A percentile compares a stretch with the other conserved stretches of the same genome.
Conservation (phyloP, 2,888 invertebrate genomes). For the Stenoptilia bipunctidactyla region DNA sequence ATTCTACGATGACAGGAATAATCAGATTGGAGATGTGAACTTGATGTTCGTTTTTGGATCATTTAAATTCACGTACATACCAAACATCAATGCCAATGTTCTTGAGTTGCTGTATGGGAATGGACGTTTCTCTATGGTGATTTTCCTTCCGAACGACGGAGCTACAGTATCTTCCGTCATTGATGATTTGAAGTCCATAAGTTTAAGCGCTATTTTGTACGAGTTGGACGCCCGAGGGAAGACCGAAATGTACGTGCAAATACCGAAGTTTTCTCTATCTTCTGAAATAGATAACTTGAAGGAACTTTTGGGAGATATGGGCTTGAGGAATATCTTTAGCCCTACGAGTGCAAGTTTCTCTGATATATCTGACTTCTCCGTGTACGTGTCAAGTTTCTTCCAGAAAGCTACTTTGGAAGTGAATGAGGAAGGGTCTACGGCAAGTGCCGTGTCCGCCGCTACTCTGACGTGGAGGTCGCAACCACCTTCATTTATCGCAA, state of each 20-base stretch:
- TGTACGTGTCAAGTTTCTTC: slow-evolving; percentile 39
- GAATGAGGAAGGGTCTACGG: slow-evolving; percentile 44
- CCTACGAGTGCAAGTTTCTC: slow-evolving; percentile 28
- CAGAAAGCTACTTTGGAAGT: slow-evolving; percentile 54
- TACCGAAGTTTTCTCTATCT: slow-evolving; percentile 72
- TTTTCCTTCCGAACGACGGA: slow-evolving; percentile 69
- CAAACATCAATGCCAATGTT: slow-evolving; percentile 29
- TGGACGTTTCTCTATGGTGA: slow-evolving; percentile 71
- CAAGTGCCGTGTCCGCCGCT: slow-evolving; percentile 29
- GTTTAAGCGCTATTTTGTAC: slow-evolving; percentile 53
- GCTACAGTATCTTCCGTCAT: slow-evolving; percentile 51
- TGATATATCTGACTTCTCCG: slow-evolving; percentile 27
- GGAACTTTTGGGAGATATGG: slow-evolving; percentile 50
- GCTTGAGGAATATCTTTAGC: slow-evolving; percentile 41
- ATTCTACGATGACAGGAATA: slow-evolving; percentile 33
- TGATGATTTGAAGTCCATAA: slow-evolving; percentile 49
- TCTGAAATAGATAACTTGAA: slow-evolving; percentile 59
- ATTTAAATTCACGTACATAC: slow-evolving; percentile 25
- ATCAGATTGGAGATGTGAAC: slow-evolving; percentile 37
- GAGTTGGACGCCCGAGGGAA: slow-evolving; percentile 38
- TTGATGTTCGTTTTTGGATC: slow-evolving; percentile 31
- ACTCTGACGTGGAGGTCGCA: slow-evolving; percentile 22
- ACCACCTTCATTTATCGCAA: slow-evolving; percentile 29
- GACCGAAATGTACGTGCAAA: slow-evolving; percentile 55
- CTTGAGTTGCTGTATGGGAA: slow-evolving; percentile 47